phyloP scores from a whole-genome alignment of 2,113 vertebrate species.

The Naja naja region DNA sequence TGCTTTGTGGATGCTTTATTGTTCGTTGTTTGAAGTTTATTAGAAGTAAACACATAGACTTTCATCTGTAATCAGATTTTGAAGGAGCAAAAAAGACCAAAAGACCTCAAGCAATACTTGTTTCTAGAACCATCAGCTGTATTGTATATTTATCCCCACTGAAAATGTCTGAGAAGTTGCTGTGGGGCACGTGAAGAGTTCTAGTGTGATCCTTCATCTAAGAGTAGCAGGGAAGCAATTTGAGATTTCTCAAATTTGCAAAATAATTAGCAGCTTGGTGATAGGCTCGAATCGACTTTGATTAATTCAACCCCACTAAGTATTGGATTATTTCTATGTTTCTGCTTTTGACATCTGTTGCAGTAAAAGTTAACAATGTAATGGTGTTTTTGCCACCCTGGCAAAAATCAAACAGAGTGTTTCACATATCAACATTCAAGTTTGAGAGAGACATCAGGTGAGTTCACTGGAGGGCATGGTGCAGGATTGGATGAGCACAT shows the following conservation, averaged over 20 bases:
- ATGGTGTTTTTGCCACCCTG: neutral
- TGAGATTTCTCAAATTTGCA: neutral
- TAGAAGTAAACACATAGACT: neutral
- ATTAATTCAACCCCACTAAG: neutral
- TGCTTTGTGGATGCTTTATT: neutral
- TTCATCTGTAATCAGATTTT: neutral
- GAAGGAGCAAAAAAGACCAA: neutral
- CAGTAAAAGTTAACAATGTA: neutral
- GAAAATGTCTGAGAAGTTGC: neutral
- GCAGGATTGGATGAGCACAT: neutral
- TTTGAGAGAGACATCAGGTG: neutral
- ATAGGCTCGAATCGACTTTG: neutral
- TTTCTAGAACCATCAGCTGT: neutral
- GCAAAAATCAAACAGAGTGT: neutral
- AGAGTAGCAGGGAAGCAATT: neutral
- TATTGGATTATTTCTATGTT: neutral
- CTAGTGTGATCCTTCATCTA: neutral
- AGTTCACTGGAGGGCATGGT: neutral
- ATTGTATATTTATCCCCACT: neutral
- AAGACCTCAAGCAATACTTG: neutral
- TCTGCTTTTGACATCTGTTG: neutral
- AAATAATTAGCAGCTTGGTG: neutral
- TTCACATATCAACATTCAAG: neutral
- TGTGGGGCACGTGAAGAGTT: neutral
- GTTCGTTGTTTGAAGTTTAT: neutral